Percentiles rank a stretch among this genome's conserved stretches.
Evolutionary conservation across 2,888 invertebrate genomes (phyloP).

Genomic region (Theodoxus fluviatilis): DNA sequence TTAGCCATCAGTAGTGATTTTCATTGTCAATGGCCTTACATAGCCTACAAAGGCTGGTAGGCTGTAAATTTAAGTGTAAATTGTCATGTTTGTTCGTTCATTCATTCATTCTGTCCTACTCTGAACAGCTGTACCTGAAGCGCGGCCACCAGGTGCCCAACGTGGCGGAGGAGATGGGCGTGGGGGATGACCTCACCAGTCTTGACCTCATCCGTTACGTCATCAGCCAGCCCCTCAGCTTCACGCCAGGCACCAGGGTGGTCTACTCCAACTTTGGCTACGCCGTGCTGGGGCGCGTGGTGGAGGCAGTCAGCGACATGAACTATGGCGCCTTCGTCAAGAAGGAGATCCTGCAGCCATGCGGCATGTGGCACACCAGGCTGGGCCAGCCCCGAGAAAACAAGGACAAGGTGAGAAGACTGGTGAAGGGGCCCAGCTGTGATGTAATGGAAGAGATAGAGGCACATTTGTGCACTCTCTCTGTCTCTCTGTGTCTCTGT

Average conservation of each 20-base stretch:
- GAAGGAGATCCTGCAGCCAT: conserved; percentile 42
- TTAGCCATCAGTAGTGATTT: too few species aligned
- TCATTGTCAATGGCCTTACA: too few species aligned
- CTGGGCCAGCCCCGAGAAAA: conserved; percentile 38
- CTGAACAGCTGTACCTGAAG: conserved; percentile 49
- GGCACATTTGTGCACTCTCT: too few species aligned
- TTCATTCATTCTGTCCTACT: too few species aligned
- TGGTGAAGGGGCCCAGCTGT: conserved; percentile 26
- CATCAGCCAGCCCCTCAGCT: conserved; percentile 48
- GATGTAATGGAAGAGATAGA: too few species aligned
- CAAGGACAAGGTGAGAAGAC: conserved; percentile 26
- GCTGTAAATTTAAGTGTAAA: too few species aligned
- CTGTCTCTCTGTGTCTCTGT: too few species aligned
- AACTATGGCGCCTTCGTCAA: conserved; percentile 50
- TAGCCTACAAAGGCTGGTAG: too few species aligned
- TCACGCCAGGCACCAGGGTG: conserved; percentile 49
- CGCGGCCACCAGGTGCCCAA: conserved; percentile 47
- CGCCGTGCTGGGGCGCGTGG: conserved; percentile 52
- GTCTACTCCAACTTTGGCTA: conserved; percentile 58
- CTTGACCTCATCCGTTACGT: conserved; percentile 50
- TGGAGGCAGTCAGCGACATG: conserved; percentile 46
- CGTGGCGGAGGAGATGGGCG: conserved; percentile 47
- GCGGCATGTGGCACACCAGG: conserved; percentile 61
- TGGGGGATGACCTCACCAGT: conserved; percentile 31
- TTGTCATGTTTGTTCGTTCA: too few species aligned